These are phyloP conservation scores for Ethmia dodecea DNA, from an alignment of 2,888 invertebrate genomes.

Conservation along the genomic window DNA sequence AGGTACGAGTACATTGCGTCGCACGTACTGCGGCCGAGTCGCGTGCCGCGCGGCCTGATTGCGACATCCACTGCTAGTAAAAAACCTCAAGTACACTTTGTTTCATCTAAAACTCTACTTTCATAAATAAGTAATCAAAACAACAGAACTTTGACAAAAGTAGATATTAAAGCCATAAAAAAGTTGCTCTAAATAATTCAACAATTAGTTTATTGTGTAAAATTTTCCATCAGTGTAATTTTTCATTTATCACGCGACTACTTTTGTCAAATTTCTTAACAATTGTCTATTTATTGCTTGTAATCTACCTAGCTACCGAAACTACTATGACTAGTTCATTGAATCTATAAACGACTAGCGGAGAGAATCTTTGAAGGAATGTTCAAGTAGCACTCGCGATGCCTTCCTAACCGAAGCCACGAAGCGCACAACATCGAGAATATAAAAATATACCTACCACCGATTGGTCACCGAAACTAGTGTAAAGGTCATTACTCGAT, in stretches of 20 bases:
- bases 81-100: conserved; percentile 47
- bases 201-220: conserved; percentile 29
- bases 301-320: conserved; percentile 56
- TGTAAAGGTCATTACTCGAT: conserved; percentile 6
- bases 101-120: conserved; percentile 39
- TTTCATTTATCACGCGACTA: conserved; percentile 29
- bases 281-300: conserved; percentile 67
- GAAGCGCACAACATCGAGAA: conserved; percentile 43
- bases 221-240: conserved; percentile 21
- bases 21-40: neutral
- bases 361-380: conserved; percentile 11
- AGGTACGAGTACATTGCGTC: no score
- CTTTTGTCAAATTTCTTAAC: conserved; percentile 56
- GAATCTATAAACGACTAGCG: conserved; percentile 9
- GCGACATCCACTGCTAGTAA: conserved; percentile 23
- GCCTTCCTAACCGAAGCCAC: conserved; percentile 30
- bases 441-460: conserved; percentile 34
- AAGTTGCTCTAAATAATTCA: conserved; percentile 31
- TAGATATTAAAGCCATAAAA: conserved; percentile 37
- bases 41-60: neutral
- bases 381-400: conserved; percentile 21
- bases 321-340: conserved; percentile 9
- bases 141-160: conserved; percentile 56
- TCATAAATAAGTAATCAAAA: conserved; percentile 39
- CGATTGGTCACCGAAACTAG: conserved; percentile 24